A percentile compares a stretch with the other conserved stretches of the same genome.
Conservation (phyloP, 2,888 invertebrate species). For the Himalopsyche japonica region DNA sequence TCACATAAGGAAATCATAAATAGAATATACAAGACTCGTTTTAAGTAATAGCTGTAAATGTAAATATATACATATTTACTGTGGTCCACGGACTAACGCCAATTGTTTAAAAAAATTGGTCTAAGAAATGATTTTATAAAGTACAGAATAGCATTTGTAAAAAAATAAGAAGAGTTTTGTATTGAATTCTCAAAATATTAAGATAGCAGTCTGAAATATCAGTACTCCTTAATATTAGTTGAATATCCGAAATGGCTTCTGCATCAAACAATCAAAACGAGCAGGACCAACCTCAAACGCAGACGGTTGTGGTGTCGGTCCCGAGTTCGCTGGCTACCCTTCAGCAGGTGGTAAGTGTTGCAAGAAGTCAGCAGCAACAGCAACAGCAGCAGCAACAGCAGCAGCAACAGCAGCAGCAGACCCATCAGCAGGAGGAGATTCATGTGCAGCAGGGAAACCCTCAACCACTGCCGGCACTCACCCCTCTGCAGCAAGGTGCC, state of each 20-base stretch:
- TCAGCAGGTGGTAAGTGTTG: constrained; percentile 50
- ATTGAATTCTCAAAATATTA: neutral
- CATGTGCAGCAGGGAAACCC: constrained; percentile 33
- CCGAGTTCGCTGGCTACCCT: constrained; percentile 52
- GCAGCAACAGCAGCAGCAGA: constrained; percentile 43
- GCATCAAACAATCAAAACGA: constrained; percentile 49
- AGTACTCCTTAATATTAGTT: neutral
- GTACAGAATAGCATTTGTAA: neutral
- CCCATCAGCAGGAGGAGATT: constrained; percentile 30
- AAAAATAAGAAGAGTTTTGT: neutral
- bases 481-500: neutral
- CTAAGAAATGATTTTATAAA: neutral
- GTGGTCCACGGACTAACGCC: neutral
- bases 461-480: constrained; percentile 7
- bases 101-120: neutral
- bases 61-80: neutral
- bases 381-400: constrained; percentile 41
- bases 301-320: constrained; percentile 58
- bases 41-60: neutral
- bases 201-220: neutral
- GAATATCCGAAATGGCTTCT: neutral
- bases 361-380: constrained; percentile 23
- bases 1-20: neutral
- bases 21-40: neutral
- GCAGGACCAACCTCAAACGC: constrained; percentile 53